phyloP scores from a whole-genome alignment of 1,140 invertebrate genomes.

The Lerema accius region DNA sequence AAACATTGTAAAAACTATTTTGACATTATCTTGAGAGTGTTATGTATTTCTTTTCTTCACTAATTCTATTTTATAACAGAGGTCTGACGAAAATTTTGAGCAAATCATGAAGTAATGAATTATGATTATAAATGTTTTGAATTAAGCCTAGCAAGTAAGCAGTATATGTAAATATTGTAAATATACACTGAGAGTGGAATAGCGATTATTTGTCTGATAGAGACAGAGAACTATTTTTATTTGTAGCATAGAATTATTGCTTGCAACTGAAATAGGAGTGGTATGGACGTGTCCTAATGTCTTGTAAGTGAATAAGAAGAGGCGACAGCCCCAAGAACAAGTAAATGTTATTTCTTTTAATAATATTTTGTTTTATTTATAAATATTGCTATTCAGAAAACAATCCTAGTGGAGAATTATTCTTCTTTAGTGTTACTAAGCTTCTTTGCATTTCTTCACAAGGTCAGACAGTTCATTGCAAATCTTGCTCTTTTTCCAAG shows the following conservation, averaged over 20 bases:
- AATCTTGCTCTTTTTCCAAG: constrained; percentile 41
- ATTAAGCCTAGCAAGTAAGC: constrained; percentile 9
- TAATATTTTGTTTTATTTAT: constrained; percentile 59
- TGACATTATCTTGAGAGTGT: too few relatives aligned
- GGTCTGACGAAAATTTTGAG: constrained; percentile 13
- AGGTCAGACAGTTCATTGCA: constrained; percentile 41
- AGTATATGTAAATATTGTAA: constrained; percentile 57
- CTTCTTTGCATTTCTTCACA: constrained; percentile 39
- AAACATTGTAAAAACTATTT: too few relatives aligned
- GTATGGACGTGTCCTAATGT: constrained; percentile 23
- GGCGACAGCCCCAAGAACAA: constrained; percentile 65
- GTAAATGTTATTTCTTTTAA: constrained; percentile 77
- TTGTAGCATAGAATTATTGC: constrained; percentile 32
- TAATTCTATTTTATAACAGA: background rate
- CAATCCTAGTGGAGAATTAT: background rate
- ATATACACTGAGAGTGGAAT: constrained; percentile 42
- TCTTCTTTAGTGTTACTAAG: background rate
- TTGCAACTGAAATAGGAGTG: constrained; percentile 20
- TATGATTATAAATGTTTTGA: constrained; percentile 15
- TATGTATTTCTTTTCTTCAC: background rate
- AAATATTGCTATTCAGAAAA: background rate
- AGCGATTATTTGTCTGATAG: constrained; percentile 30
- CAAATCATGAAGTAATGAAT: constrained; percentile 20
- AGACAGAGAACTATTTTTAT: constrained; percentile 28
- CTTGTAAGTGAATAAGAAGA: constrained; percentile 36